Evolutionary conservation across 2,888 invertebrate genomes (phyloP).

Genomic region (Tetheella fluctuosa): DNA sequence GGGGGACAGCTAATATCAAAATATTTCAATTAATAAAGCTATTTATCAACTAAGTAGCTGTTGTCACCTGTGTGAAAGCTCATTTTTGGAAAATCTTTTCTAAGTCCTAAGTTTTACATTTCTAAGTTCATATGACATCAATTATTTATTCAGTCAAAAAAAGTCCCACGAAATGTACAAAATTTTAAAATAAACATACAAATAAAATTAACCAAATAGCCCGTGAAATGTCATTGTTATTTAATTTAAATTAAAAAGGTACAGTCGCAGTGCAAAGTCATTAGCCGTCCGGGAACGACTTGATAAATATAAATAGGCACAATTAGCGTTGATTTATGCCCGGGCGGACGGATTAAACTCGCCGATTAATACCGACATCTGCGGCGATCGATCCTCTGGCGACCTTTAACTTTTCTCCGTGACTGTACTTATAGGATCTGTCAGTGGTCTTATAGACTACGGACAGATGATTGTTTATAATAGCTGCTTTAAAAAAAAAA

Average conservation of each 20-base stretch:
- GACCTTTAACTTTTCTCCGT: constrained; percentile 77
- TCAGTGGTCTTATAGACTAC: neutral
- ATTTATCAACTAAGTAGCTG: too few relatives aligned
- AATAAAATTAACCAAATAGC: constrained; percentile 12
- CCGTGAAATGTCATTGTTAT: constrained; percentile 10
- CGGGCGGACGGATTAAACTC: constrained; percentile 73
- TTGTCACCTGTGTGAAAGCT: too few relatives aligned
- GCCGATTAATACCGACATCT: constrained; percentile 79
- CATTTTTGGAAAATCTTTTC: too few relatives aligned
- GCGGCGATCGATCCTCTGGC: constrained; percentile 71
- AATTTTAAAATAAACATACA: too few relatives aligned
- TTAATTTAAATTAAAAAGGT: constrained; percentile 28
- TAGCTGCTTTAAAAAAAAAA: neutral
- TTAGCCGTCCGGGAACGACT: constrained; percentile 56
- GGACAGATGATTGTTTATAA: neutral
- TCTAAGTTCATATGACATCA: too few relatives aligned
- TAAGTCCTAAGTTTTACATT: too few relatives aligned
- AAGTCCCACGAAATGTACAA: neutral
- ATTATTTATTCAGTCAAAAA: too few relatives aligned
- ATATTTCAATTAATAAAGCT: too few relatives aligned
- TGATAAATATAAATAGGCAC: constrained; percentile 78
- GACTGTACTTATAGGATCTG: constrained; percentile 60
- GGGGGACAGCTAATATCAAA: too few relatives aligned
- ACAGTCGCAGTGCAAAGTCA: constrained; percentile 55
- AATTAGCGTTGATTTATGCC: constrained; percentile 76